Percentiles rank a stretch among this genome's conserved stretches.
phyloP scores from a whole-genome alignment of 2,888 invertebrate species.

The Orthosia gothica region DNA sequence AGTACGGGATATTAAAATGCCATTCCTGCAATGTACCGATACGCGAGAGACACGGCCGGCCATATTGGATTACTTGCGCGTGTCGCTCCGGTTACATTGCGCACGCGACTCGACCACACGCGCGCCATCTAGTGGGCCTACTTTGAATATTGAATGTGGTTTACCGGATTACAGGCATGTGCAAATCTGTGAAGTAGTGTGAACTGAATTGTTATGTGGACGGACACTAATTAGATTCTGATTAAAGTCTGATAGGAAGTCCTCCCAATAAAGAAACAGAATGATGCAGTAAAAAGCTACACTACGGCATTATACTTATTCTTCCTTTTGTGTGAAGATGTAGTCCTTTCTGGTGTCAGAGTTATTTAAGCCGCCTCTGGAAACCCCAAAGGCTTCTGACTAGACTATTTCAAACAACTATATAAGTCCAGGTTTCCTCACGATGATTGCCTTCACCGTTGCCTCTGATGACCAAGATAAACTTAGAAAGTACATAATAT shows the following conservation, averaged over 20 bases:
- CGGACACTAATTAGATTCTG: slow-evolving; percentile 43
- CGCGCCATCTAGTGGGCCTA: slow-evolving; percentile 86
- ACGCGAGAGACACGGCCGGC: slow-evolving; percentile 85
- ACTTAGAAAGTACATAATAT: too few species aligned
- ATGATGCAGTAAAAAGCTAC: background rate
- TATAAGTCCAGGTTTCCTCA: too few species aligned
- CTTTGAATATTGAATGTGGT: slow-evolving; percentile 79
- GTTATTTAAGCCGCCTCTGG: too few species aligned
- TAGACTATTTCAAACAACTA: too few species aligned
- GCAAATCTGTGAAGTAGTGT: slow-evolving; percentile 68
- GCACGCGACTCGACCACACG: slow-evolving; percentile 91
- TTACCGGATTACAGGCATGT: slow-evolving; percentile 72
- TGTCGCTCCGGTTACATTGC: slow-evolving; percentile 90
- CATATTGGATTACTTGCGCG: slow-evolving; percentile 91
- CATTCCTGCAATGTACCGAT: slow-evolving; percentile 89
- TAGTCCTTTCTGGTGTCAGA: too few species aligned
- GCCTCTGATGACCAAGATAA: too few species aligned
- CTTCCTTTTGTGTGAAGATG: too few species aligned
- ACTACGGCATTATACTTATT: too few species aligned
- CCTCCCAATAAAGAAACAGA: background rate
- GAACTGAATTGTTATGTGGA: slow-evolving; percentile 67
- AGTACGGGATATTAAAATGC: slow-evolving; percentile 88
- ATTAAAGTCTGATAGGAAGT: slow-evolving; percentile 12
- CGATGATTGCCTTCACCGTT: too few species aligned
- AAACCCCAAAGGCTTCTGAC: too few species aligned